phyloP scores from a whole-genome alignment of 2,888 invertebrate species.

The Dinocampus coccinellae region DNA sequence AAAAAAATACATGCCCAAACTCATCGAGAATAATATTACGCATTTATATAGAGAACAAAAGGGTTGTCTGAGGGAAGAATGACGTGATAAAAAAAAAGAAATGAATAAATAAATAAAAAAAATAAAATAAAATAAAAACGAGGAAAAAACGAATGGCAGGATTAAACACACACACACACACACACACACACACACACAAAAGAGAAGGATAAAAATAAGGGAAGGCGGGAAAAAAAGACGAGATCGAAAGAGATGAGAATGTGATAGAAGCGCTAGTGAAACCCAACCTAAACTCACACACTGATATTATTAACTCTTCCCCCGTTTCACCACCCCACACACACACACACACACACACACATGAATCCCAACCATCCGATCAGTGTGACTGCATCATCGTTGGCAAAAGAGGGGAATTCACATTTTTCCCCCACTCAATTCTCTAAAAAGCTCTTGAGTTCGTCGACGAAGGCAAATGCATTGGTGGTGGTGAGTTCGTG shows the following conservation, averaged over 20 bases:
- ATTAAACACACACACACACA: neutral
- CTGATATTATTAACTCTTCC: neutral
- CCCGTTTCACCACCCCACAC: neutral
- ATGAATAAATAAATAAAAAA: neutral
- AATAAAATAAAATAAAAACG: neutral
- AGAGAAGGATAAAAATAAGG: no score
- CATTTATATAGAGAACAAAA: neutral
- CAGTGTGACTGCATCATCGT: slow-evolving; percentile 21
- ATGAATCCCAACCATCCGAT: neutral
- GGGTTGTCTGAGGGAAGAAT: slow-evolving; percentile 16
- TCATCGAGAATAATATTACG: neutral
- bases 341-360: no score
- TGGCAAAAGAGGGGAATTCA: slow-evolving; percentile 9
- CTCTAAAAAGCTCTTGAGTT: neutral
- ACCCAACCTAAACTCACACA: slow-evolving; percentile 18
- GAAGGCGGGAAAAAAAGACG: neutral
- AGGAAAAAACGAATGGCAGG: slow-evolving; percentile 7
- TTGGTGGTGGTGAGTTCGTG: neutral
- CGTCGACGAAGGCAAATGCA: slow-evolving; percentile 16
- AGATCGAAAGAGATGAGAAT: neutral
- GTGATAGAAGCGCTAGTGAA: slow-evolving; percentile 15
- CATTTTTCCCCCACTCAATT: neutral
- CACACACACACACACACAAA: no score
- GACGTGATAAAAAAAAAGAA: neutral
- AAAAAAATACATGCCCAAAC: neutral